Base-by-base conservation (phyloP, 35 echinoderm and acorn worm genomes). In the Strongylocentrotus purpuratus region DNA sequence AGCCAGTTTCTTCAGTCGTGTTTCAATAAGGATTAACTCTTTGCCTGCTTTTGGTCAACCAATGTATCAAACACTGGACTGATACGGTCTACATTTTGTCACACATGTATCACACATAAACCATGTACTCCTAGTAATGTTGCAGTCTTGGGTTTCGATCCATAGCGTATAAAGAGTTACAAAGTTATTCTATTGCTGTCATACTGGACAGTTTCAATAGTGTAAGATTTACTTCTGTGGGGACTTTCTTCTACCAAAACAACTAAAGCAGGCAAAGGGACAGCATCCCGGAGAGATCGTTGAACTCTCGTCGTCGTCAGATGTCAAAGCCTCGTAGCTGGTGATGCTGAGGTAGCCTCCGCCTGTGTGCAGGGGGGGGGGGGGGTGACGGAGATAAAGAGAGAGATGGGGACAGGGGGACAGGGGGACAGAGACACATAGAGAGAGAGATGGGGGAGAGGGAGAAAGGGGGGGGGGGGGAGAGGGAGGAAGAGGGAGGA, bases 291-390 rank as follows among this genome's bases (percentile, higher is more conserved):
- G 31, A 48, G 91, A 92, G 13, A 10, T 22, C 9, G 48, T 31
- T 17, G 91, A 93, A 58, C 31, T 58, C 17, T 33, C 32, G 6
- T 41, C 88, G 2, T 93, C 91, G 9, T 93, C 32, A 45, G 87
- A 89, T 28, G 22, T 28, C 28, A 78, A 28, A 9, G 15, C 17
- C 91, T 93, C 91, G 91, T 93, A 58, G 91, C 45, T 93, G 91
- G 48, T 93, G 15, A 58, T 50, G 48, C 91, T 58, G 17, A 93
- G 91, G 48, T 93, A 55, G 2, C 45, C 91, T 93, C n/a, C 18
- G 7, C 45, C 91, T 48, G 46, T 93, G 48, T 11, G 33, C 31
- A 89, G 87, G 4, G 52, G 50, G 50, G 8, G 48, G 12, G 48
- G 12, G 50, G 50, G 6, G 15, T 15, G 17, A 59, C 11, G 86